Conservation (phyloP, 2,113 vertebrate species). For the Bubo scandiacus region DNA sequence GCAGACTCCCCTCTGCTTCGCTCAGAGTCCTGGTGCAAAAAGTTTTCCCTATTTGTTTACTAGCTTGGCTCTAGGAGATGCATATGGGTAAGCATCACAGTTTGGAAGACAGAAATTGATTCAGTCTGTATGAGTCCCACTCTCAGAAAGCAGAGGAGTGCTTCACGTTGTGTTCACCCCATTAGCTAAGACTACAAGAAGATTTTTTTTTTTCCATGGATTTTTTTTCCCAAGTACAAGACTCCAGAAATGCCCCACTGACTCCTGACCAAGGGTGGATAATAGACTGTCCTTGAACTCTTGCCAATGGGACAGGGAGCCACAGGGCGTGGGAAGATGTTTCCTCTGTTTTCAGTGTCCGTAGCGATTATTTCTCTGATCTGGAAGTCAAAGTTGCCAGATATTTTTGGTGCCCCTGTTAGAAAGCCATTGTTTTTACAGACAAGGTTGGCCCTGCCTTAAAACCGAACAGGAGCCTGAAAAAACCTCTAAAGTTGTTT, state of each 20-base stretch:
- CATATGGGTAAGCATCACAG: not conserved
- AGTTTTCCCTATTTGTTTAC: not conserved
- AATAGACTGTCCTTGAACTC: not conserved
- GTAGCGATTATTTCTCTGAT: not conserved
- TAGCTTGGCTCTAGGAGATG: not conserved
- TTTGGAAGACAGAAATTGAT: not conserved
- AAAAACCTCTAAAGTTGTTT: not conserved
- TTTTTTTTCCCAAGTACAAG: not conserved
- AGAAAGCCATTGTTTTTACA: not conserved
- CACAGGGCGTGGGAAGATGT: rapidly evolving
- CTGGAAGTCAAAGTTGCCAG: not conserved
- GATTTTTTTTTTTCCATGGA: not conserved
- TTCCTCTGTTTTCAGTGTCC: not conserved
- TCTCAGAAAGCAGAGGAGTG: not conserved
- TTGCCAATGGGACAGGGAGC: not conserved
- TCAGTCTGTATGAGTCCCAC: rapidly evolving
- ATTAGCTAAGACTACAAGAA: not conserved
- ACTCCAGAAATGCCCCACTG: not conserved
- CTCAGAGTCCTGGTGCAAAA: not conserved
- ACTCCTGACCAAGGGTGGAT: not conserved
- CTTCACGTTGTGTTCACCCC: not conserved
- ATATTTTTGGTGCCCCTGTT: not conserved
- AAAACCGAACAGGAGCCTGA: not conserved
- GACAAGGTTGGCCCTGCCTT: not conserved
- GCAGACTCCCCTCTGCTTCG: not conserved